Conservation (phyloP, 2,113 vertebrate genomes). For the Bos javanicus region DNA sequence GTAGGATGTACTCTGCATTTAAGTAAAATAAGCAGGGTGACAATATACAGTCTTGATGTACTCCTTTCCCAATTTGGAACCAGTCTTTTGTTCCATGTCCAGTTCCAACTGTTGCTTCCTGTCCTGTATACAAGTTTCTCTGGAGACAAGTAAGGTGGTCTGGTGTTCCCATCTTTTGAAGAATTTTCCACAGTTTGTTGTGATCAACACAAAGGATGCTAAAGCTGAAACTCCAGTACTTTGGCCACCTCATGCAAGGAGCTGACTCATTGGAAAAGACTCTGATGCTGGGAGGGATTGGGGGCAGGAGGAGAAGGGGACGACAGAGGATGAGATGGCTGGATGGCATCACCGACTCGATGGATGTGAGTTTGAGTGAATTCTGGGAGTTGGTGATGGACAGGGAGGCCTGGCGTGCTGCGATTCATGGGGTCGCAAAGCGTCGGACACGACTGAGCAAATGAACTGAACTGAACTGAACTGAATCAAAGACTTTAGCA, state of each 20-base stretch:
- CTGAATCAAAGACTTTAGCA: background rate
- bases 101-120: background rate
- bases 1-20: background rate
- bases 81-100: background rate
- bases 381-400: no score
- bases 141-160: background rate
- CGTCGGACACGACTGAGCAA: fast-evolving
- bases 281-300: no score
- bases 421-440: no score
- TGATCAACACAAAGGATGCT: background rate
- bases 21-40: background rate
- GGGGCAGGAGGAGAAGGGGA: no score
- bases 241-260: no score
- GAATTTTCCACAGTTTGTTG: background rate
- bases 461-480: no score
- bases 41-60: background rate
- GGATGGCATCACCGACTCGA: no score
- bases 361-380: no score
- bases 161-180: background rate
- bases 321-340: no score
- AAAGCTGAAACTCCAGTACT: no score
- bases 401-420: no score
- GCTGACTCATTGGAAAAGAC: no score
- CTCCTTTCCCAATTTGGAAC: background rate
- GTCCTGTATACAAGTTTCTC: background rate